phyloP scores from a whole-genome alignment of 2,113 vertebrate species.

The Hemichromis elongatus region DNA sequence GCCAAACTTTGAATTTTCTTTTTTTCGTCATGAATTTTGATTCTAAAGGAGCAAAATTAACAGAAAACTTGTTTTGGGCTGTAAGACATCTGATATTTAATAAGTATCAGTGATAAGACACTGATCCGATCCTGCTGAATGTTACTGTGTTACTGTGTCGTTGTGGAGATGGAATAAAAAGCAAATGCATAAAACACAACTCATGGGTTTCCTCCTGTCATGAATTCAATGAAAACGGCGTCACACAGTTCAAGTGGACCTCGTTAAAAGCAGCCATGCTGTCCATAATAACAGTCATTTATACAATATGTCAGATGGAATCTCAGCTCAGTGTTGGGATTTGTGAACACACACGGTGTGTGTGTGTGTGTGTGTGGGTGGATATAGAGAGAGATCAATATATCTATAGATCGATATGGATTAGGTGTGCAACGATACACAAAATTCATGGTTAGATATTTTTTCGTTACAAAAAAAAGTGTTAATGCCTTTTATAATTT shows the following conservation, averaged over 20 bases:
- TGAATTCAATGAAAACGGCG: background rate
- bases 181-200: background rate
- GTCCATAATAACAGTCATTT: background rate
- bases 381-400: no score
- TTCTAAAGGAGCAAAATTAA: background rate
- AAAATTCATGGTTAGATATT: no score
- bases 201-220: background rate
- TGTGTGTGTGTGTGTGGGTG: no score
- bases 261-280: background rate
- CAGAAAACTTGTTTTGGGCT: background rate
- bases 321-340: background rate
- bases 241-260: background rate
- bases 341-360: background rate
- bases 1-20: background rate
- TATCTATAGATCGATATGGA: no score
- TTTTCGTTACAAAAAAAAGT: no score
- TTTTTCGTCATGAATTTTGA: background rate
- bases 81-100: background rate
- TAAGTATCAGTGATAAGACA: background rate
- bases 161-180: background rate
- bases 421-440: no score
- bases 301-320: background rate
- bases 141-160: rapidly evolving
- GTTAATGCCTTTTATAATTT: no score
- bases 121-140: background rate